phyloP scores from a whole-genome alignment of 1,140 invertebrate genomes.

The Eupeodes corollae region DNA sequence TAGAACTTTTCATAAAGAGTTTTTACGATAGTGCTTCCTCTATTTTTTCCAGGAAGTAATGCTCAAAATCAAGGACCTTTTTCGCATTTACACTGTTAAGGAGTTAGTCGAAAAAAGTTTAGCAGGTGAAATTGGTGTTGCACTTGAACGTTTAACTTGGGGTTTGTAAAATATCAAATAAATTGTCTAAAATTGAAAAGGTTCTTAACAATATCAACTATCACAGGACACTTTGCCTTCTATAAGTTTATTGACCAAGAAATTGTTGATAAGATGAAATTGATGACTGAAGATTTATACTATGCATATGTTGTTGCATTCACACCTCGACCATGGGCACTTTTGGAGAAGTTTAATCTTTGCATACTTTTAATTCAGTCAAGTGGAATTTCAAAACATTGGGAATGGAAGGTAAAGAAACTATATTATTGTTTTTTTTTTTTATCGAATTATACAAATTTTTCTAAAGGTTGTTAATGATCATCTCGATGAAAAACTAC shows the following conservation, averaged over 20 bases:
- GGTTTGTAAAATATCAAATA: not conserved
- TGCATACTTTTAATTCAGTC: conserved; percentile 22
- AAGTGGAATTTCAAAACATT: conserved; percentile 25
- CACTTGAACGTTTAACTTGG: not conserved
- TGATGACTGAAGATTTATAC: conserved; percentile 31
- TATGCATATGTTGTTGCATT: conserved; percentile 15
- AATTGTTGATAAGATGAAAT: conserved; percentile 19
- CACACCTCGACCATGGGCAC: conserved; percentile 25
- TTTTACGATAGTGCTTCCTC: too few relatives aligned
- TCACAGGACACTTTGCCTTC: conserved; percentile 19
- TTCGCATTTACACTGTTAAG: too few relatives aligned
- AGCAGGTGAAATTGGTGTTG: not conserved
- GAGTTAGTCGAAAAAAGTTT: not conserved
- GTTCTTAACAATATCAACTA: not conserved
- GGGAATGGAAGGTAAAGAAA: conserved; percentile 22
- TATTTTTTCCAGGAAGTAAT: too few relatives aligned
- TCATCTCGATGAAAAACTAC: conserved; percentile 21
- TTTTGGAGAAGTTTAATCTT: conserved; percentile 17
- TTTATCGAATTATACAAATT: too few relatives aligned
- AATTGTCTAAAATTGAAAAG: not conserved
- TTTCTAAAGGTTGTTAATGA: conserved; percentile 11
- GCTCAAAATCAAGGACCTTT: too few relatives aligned
- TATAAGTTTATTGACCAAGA: conserved; percentile 19
- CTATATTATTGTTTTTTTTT: too few relatives aligned
- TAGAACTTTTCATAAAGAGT: too few relatives aligned